Percentiles rank a stretch among this genome's conserved stretches.
phyloP scores from a whole-genome alignment of 2,797 vertebrate species.

The Cetoscarus ocellatus region DNA sequence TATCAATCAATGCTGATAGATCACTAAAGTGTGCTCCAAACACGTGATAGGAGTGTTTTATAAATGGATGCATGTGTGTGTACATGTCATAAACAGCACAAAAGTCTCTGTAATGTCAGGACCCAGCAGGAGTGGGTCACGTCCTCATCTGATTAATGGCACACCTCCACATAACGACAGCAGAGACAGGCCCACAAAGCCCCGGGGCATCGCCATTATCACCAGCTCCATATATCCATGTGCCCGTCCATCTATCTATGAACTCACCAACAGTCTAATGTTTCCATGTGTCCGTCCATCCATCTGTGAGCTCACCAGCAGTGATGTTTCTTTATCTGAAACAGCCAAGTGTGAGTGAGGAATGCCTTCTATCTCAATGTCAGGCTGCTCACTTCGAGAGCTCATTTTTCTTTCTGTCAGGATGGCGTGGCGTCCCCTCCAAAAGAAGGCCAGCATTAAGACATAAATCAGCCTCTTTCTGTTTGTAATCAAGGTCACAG shows the following conservation, averaged over 20 bases:
- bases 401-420: constrained; percentile 75
- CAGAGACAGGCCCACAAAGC: constrained; percentile 55
- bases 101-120: constrained; percentile 70
- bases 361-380: constrained; percentile 54
- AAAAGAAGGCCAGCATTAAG: constrained; percentile 28
- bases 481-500: constrained; percentile 72
- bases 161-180: constrained; percentile 55
- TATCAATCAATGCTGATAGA: neutral
- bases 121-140: constrained; percentile 53
- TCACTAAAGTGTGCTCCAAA: neutral
- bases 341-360: constrained; percentile 28
- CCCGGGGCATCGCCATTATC: constrained; percentile 65
- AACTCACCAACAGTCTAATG: too few species aligned
- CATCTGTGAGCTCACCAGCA: constrained; percentile 22
- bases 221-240: constrained; percentile 45
- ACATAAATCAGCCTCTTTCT: constrained; percentile 67
- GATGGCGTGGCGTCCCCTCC: constrained; percentile 58
- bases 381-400: constrained; percentile 33
- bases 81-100: constrained; percentile 40
- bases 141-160: constrained; percentile 70
- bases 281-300: constrained; percentile 38
- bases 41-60: neutral
- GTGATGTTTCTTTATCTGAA: constrained; percentile 52
- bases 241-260: too few species aligned
- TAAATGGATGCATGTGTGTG: neutral